Evolutionary conservation across 2,113 vertebrate species (phyloP).

Genomic region (Apodemus sylvaticus): DNA sequence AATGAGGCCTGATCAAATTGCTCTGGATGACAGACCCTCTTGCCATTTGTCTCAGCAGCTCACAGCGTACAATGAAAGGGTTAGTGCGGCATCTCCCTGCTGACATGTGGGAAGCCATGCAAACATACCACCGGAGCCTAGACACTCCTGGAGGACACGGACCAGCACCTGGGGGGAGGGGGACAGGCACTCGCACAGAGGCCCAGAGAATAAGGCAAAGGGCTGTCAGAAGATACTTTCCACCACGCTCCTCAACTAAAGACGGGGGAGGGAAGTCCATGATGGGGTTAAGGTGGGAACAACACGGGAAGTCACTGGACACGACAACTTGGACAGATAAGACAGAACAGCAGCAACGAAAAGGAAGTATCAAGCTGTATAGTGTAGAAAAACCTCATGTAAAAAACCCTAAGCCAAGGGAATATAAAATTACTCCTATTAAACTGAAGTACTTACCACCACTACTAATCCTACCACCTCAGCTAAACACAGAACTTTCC

Average conservation of each 20-base stretch:
- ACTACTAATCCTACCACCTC: background rate
- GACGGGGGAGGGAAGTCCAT: slow-evolving; percentile 73
- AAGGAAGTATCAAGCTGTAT: slow-evolving; percentile 51
- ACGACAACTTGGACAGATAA: slow-evolving; percentile 80
- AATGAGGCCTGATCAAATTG: slow-evolving; percentile 42
- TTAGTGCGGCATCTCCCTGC: slow-evolving; percentile 82
- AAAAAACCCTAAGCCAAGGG: slow-evolving; percentile 20
- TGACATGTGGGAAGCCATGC: slow-evolving; percentile 80
- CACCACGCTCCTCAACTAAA: slow-evolving; percentile 85
- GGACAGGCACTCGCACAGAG: slow-evolving; percentile 84
- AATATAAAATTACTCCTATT: slow-evolving; percentile 42
- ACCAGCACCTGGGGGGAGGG: slow-evolving; percentile 86
- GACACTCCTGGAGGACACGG: slow-evolving; percentile 85
- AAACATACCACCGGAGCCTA: slow-evolving; percentile 86
- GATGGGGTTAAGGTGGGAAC: slow-evolving; percentile 80
- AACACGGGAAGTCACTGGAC: slow-evolving; percentile 79
- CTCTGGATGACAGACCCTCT: background rate
- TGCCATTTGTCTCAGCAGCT: background rate
- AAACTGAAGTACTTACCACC: slow-evolving; percentile 10
- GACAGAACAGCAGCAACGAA: slow-evolving; percentile 76
- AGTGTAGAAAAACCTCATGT: slow-evolving; percentile 56
- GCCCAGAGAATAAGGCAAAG: slow-evolving; percentile 86
- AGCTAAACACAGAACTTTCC: slow-evolving; percentile 29
- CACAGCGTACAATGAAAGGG: slow-evolving; percentile 84
- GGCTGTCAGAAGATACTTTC: slow-evolving; percentile 85